Evolutionary conservation across 2,888 invertebrate genomes (phyloP).

Genomic region (Antheraea yamamai): DNA sequence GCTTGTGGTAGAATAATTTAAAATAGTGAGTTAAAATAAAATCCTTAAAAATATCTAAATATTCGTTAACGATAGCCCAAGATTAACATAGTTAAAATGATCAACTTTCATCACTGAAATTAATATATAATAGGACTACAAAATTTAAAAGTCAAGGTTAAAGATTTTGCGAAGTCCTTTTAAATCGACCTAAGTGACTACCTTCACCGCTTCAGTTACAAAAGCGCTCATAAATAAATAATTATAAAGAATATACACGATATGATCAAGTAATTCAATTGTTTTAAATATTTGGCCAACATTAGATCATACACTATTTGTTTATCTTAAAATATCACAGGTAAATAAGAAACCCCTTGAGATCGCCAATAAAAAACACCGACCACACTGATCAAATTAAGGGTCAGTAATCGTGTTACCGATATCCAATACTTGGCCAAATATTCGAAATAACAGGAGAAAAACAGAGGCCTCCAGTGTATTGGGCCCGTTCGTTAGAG

Average conservation of each 20-base stretch:
- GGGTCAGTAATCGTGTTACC: conserved; percentile 81
- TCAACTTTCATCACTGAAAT: not conserved
- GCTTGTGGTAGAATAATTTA: not conserved
- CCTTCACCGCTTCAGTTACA: not conserved
- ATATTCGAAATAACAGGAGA: conserved; percentile 70
- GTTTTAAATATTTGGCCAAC: not conserved
- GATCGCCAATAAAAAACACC: conserved; percentile 63
- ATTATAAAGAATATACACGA: too few species aligned
- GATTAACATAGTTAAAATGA: not conserved
- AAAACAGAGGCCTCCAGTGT: conserved; percentile 74
- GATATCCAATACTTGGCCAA: conserved; percentile 74
- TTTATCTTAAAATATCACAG: conserved; percentile 45
- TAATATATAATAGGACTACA: not conserved
- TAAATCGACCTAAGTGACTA: not conserved
- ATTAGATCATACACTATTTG: conserved; percentile 33
- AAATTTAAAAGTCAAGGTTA: not conserved
- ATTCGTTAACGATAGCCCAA: not conserved
- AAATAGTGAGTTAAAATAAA: not conserved
- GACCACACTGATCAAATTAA: conserved; percentile 76
- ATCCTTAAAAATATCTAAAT: conserved; percentile 20
- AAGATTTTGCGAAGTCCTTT: not conserved
- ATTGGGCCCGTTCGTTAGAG: conserved; percentile 77
- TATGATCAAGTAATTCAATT: too few species aligned
- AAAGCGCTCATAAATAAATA: not conserved
- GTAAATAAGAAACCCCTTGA: conserved; percentile 56